These are phyloP conservation scores for Semnornis frantzii DNA, from an alignment of 2,113 vertebrate species.

Conservation along the genomic window DNA sequence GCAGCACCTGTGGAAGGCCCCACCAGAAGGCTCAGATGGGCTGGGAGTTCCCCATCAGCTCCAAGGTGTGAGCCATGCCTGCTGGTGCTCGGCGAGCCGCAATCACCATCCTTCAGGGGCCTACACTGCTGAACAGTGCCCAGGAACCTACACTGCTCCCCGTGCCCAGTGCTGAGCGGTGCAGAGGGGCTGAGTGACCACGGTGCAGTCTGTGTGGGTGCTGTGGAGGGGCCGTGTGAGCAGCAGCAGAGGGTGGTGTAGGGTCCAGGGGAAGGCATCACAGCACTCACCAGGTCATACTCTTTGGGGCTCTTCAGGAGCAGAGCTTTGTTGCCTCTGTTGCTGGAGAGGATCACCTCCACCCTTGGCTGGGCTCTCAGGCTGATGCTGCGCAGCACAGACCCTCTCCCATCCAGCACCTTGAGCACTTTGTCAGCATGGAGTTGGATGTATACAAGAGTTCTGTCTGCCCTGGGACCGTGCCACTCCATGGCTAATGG, in stretches of 20 bases:
- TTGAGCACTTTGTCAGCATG: conserved; percentile 79
- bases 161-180: no score
- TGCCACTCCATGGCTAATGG: conserved; percentile 89
- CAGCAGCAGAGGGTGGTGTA: not conserved
- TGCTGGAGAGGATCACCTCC: conserved; percentile 81
- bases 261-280: not conserved
- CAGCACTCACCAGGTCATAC: conserved; percentile 87
- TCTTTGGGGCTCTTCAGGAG: conserved; percentile 93
- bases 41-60: not conserved
- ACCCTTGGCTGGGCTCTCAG: conserved; percentile 73
- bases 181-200: no score
- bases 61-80: not conserved
- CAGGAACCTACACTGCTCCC: not conserved
- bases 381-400: conserved; percentile 78
- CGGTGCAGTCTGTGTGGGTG: no score
- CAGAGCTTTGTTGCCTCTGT: conserved; percentile 75
- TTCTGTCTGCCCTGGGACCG: conserved; percentile 73
- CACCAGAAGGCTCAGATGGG: accelerated
- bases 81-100: not conserved
- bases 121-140: no score
- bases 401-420: conserved; percentile 78
- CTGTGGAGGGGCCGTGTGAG: not conserved
- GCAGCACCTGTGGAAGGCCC: conserved; percentile 81
- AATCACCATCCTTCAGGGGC: not conserved
- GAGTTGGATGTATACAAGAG: conserved; percentile 77